Evolutionary conservation across 2,797 vertebrate species (phyloP).

Genomic region (Mergus octosetaceus): DNA sequence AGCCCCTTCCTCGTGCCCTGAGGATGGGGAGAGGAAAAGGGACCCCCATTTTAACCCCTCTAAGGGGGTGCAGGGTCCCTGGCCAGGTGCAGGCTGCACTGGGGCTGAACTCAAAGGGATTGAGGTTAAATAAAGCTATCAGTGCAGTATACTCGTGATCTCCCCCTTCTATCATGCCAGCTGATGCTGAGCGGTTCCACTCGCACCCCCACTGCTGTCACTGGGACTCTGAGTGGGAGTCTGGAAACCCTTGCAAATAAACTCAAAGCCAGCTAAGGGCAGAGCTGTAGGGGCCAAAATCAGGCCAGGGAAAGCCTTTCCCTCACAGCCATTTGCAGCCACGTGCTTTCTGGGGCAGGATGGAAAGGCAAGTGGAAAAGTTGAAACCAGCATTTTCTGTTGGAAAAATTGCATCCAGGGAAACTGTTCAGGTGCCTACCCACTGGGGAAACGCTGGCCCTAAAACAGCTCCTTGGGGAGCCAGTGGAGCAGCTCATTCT

Average conservation of each 20-base stretch:
- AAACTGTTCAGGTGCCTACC: not conserved
- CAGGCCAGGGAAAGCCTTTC: not conserved
- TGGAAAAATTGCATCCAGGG: accelerated
- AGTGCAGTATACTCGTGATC: accelerated
- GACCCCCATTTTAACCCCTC: accelerated
- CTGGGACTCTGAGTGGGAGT: not conserved
- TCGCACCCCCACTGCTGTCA: not conserved
- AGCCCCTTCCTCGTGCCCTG: accelerated
- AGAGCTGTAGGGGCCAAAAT: too few relatives aligned
- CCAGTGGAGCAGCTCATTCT: too few relatives aligned
- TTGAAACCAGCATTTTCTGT: accelerated
- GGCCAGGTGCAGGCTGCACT: accelerated
- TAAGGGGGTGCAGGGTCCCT: accelerated
- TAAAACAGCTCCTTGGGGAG: not conserved
- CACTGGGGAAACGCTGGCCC: not conserved
- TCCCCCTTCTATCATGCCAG: too few relatives aligned
- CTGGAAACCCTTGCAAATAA: accelerated
- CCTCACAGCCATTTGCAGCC: not conserved
- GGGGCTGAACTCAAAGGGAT: not conserved
- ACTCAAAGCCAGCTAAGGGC: too few relatives aligned
- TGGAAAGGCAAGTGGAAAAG: not conserved
- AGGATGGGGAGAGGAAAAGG: not conserved
- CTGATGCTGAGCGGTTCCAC: not conserved
- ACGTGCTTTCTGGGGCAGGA: not conserved
- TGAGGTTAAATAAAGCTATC: not conserved